Conservation (phyloP, 2,888 invertebrate species). For the Amblyjoppa proteus region DNA sequence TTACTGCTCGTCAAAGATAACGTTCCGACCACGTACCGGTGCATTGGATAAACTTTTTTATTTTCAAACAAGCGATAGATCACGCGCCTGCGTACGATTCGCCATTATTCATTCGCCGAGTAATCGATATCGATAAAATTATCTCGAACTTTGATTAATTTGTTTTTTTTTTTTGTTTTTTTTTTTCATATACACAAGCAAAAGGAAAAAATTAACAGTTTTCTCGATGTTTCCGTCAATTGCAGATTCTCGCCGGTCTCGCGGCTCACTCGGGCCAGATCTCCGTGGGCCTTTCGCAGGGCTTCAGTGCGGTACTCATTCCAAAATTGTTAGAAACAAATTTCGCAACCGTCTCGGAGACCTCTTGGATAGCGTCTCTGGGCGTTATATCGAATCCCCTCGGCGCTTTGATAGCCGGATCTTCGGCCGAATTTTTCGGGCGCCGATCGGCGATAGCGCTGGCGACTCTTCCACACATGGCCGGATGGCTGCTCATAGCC, state of each 20-base stretch:
- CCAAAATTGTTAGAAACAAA: constrained; percentile 88
- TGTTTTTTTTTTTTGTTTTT: neutral
- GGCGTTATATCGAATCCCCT: constrained; percentile 91
- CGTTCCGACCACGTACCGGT: neutral
- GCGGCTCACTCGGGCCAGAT: constrained; percentile 92
- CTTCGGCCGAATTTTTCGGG: constrained; percentile 89
- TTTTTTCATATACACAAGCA: neutral
- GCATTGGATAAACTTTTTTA: neutral
- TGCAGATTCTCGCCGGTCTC: constrained; percentile 89
- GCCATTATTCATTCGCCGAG: constrained; percentile 28
- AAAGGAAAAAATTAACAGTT: neutral
- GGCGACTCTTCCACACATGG: constrained; percentile 89
- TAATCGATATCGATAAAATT: neutral
- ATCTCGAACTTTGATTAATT: neutral
- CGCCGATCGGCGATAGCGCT: constrained; percentile 88
- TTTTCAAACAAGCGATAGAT: constrained; percentile 26
- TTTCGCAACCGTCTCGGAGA: constrained; percentile 87
- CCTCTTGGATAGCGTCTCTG: constrained; percentile 91
- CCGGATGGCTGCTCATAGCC: constrained; percentile 90
- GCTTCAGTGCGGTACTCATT: constrained; percentile 91
- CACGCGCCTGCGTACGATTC: constrained; percentile 24
- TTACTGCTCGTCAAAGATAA: neutral
- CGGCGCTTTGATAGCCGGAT: constrained; percentile 89
- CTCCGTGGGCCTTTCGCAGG: constrained; percentile 91
- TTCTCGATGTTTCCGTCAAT: constrained; percentile 63